Conservation (phyloP, 2,113 vertebrate genomes). For the Chaetodon auriga region DNA sequence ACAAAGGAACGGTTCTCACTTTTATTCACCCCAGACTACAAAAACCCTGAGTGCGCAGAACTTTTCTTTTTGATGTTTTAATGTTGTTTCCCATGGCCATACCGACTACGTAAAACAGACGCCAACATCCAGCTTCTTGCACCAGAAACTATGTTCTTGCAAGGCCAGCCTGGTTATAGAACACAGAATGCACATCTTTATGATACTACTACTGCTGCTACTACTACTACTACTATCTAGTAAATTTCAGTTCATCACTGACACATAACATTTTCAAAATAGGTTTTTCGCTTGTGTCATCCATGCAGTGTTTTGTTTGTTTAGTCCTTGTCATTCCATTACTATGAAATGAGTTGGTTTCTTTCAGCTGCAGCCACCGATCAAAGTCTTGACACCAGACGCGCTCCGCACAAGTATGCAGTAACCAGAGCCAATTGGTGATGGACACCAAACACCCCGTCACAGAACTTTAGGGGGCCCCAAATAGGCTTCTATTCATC, state of each 20-base stretch:
- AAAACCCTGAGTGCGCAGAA: constrained; percentile 32
- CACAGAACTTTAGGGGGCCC: constrained; percentile 72
- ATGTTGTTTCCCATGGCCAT: constrained; percentile 18
- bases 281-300: neutral
- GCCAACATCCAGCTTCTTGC: neutral
- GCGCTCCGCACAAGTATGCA: constrained; percentile 77
- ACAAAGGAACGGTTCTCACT: constrained; percentile 49
- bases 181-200: too few relatives aligned
- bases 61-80: constrained; percentile 27
- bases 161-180: neutral
- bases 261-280: neutral
- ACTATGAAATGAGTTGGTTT: constrained; percentile 47
- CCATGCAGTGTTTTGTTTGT: constrained; percentile 15
- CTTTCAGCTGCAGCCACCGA: constrained; percentile 66
- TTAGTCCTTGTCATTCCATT: constrained; percentile 44
- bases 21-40: constrained; percentile 20
- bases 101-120: neutral
- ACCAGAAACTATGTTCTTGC: neutral
- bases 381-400: constrained; percentile 82
- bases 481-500: constrained; percentile 80
- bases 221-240: too few relatives aligned
- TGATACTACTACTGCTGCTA: too few relatives aligned
- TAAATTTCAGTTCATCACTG: neutral
- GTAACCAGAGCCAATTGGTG: constrained; percentile 79
- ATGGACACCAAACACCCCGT: constrained; percentile 79